A percentile compares a stretch with the other conserved stretches of the same genome.
Conservation (phyloP, 2,888 invertebrate genomes). For the Ceramica pisi region DNA sequence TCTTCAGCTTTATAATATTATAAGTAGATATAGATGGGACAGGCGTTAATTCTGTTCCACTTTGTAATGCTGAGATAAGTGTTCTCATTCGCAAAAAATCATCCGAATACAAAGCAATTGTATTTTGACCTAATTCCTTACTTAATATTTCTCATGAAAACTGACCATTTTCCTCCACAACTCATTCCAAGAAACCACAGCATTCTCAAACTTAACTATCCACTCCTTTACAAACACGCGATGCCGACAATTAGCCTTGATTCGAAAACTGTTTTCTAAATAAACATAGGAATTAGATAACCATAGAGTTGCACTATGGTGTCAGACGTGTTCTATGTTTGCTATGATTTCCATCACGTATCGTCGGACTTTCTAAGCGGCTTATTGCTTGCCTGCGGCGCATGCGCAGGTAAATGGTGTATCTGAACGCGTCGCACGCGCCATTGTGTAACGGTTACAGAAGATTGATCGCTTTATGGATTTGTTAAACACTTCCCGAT, state of each 20-base stretch:
- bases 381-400: slow-evolving; percentile 57
- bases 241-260: slow-evolving; percentile 57
- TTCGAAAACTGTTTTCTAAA: slow-evolving; percentile 64
- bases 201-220: slow-evolving; percentile 10
- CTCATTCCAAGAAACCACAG: slow-evolving; percentile 18
- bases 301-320: slow-evolving; percentile 54
- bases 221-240: slow-evolving; percentile 52
- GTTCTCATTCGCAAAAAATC: background rate
- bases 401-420: slow-evolving; percentile 67
- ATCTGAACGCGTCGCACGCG: slow-evolving; percentile 72
- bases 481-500: slow-evolving; percentile 63
- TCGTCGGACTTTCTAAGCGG: slow-evolving; percentile 78
- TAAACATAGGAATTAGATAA: slow-evolving; percentile 63
- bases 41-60: no score
- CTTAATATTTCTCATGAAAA: slow-evolving; percentile 11
- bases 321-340: slow-evolving; percentile 51
- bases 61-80: background rate
- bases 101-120: background rate
- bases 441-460: slow-evolving; percentile 72
- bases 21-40: no score
- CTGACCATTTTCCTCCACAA: slow-evolving; percentile 18
- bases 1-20: no score
- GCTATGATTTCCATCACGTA: slow-evolving; percentile 80
- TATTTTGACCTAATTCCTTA: slow-evolving; percentile 13
- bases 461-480: slow-evolving; percentile 56